Percentiles rank a stretch among this genome's conserved stretches.
Conservation (phyloP, 2,888 invertebrate species). For the Eupelmus urozonus region DNA sequence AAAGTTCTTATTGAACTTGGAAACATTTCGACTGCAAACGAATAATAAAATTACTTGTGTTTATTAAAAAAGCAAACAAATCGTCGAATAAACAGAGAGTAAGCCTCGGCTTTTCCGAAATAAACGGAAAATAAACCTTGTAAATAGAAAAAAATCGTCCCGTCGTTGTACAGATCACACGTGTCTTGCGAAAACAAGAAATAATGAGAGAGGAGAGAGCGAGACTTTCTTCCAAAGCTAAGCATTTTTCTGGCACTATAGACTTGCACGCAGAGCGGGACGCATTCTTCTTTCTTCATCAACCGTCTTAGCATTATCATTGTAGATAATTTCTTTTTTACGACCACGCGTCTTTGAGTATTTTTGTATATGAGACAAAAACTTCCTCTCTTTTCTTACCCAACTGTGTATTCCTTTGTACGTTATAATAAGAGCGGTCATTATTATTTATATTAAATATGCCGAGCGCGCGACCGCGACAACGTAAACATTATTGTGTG, state of each 20-base stretch:
- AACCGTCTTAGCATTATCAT: slow-evolving; percentile 34
- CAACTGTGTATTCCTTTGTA: slow-evolving; percentile 9
- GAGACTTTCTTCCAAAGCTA: slow-evolving; percentile 41
- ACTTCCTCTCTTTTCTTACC: slow-evolving; percentile 44
- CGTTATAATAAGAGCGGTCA: neutral
- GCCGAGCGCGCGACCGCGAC: slow-evolving; percentile 10
- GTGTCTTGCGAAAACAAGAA: slow-evolving; percentile 17
- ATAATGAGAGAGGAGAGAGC: slow-evolving; percentile 39
- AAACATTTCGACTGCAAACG: neutral
- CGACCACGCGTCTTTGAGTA: slow-evolving; percentile 34
- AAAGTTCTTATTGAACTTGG: too few species aligned
- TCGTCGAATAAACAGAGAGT: neutral
- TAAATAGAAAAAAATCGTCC: slow-evolving; percentile 29
- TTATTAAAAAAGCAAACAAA: slow-evolving; percentile 3
- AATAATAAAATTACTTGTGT: slow-evolving; percentile 1
- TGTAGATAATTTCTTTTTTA: slow-evolving; percentile 47
- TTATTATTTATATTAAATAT: slow-evolving; percentile 76
- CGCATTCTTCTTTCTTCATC: slow-evolving; percentile 31
- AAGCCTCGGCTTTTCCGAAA: slow-evolving; percentile 19
- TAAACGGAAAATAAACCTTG: neutral
- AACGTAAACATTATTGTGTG: neutral
- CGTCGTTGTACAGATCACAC: slow-evolving; percentile 13
- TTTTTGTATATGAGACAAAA: slow-evolving; percentile 42
- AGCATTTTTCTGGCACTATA: too few species aligned
- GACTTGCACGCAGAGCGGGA: too few species aligned